Base-by-base conservation (phyloP, 2,888 invertebrate genomes). In the Spilarctia lutea region DNA sequence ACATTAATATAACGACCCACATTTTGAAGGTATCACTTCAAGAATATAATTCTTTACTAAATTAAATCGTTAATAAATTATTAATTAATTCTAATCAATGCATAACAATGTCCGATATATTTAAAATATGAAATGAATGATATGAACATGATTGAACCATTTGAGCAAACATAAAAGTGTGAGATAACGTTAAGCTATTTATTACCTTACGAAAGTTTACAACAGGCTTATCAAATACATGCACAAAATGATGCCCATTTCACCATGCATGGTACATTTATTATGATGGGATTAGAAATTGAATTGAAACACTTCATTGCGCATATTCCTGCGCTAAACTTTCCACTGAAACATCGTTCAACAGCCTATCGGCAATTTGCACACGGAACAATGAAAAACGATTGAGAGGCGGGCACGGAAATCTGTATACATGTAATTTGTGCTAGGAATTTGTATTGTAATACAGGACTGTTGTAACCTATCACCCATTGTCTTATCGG, bases 371-470 rank as follows among this genome's bases (percentile, higher is more conserved):
- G 83, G 86, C 85, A 86, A 88, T 89, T 89, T 88, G 82, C 84
- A 86, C 85, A 74, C 66, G 81, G 77, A 85, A 84, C 86, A 90
- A 90, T 90, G 89, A 87, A 89, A 88, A 89, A 86, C 86, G 82
- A 75, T 75, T 65, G 82, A 85, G 83, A 87, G 86, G 86, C 86
- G 84, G 88, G 89, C 87, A 88, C 88, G 89, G 91, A 93, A 92
- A 92, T 90, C 90, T 91, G 69, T 79, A 75, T 79, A 79, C 76
- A 83, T 84, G 92, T 93, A 92, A 93, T 94, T 93, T 92, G 86
- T 86, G 88, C 82, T 81, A 79, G 91, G 92, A 92, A 92, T 94
- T 90, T 89, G 90, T 92, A 93, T 94, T 93, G 93, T 92, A 89
- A 88, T 89, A 86, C 85, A 88, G 67, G 56, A 75, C 75, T 75